A percentile compares a stretch with the other conserved stretches of the same genome.
Evolutionary conservation across 2,113 vertebrate genomes (phyloP).

Genomic region (Sylvia atricapilla): DNA sequence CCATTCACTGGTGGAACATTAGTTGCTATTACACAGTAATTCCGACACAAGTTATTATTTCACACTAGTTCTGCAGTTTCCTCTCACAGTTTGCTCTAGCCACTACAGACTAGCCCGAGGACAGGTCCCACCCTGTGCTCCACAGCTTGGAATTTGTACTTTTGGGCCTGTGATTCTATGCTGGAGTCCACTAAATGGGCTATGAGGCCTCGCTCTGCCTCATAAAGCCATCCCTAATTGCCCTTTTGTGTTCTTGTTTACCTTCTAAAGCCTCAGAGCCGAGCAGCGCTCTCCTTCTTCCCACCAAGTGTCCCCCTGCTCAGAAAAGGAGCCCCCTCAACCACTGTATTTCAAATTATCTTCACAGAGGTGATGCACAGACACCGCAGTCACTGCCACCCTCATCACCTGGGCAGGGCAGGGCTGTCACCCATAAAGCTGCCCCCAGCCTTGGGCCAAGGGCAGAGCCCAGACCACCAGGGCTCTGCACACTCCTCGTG

Average conservation of each 20-base stretch:
- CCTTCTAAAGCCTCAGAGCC: background rate
- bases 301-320: background rate
- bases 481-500: background rate
- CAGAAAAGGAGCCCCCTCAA: background rate
- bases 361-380: background rate
- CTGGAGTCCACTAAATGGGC: background rate
- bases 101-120: background rate
- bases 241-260: background rate
- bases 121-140: background rate
- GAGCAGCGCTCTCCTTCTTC: background rate
- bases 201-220: background rate
- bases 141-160: background rate
- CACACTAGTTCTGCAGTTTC: conserved; percentile 33
- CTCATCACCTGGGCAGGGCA: background rate
- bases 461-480: background rate
- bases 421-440: background rate
- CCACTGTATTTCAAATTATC: background rate
- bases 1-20: conserved; percentile 65
- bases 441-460: background rate
- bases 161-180: background rate
- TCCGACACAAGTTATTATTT: conserved; percentile 51
- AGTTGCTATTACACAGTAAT: conserved; percentile 75
- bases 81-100: background rate
- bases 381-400: background rate
- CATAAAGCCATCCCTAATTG: background rate